A percentile compares a stretch with the other conserved stretches of the same genome.
Conservation (phyloP, 1,140 invertebrate species). For the Anastrepha ludens region DNA sequence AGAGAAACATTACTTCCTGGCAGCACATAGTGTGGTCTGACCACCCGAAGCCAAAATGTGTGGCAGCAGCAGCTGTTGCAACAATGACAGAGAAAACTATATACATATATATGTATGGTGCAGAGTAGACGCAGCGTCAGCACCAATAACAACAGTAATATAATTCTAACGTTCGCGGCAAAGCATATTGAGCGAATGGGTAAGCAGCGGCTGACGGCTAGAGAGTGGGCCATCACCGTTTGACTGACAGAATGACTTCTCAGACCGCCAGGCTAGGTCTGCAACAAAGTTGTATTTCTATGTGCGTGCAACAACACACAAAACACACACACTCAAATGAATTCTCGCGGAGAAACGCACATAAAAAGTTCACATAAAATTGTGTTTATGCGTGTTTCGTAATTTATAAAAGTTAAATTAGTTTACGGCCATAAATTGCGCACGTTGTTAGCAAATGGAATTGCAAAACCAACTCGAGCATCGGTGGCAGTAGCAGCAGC, state of each 20-base stretch:
- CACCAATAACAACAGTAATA: not conserved
- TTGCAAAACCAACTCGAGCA: slow-evolving; percentile 4
- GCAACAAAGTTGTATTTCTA: not conserved
- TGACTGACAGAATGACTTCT: slow-evolving; percentile 42
- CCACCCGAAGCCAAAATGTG: slow-evolving; percentile 26
- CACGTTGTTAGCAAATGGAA: slow-evolving; percentile 54
- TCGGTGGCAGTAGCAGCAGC: not conserved
- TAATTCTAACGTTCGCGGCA: not conserved
- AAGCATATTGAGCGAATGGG: not conserved
- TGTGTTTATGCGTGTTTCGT: slow-evolving; percentile 58
- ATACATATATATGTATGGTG: not conserved
- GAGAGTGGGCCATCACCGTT: not conserved
- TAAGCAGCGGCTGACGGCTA: not conserved
- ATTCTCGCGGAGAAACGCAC: not conserved
- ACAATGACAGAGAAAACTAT: not conserved
- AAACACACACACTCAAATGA: not conserved
- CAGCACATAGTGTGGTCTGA: slow-evolving; percentile 22
- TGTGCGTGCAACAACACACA: slow-evolving; percentile 37
- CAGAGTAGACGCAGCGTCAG: not conserved
- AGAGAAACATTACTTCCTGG: slow-evolving; percentile 17
- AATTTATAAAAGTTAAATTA: slow-evolving; percentile 59
- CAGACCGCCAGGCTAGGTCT: slow-evolving; percentile 10
- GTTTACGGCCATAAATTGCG: slow-evolving; percentile 57
- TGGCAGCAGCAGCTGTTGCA: slow-evolving; percentile 43
- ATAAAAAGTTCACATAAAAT: slow-evolving; percentile 55